These are phyloP conservation scores for Podiceps cristatus DNA, from an alignment of 2,113 vertebrate species.

Conservation along the genomic window DNA sequence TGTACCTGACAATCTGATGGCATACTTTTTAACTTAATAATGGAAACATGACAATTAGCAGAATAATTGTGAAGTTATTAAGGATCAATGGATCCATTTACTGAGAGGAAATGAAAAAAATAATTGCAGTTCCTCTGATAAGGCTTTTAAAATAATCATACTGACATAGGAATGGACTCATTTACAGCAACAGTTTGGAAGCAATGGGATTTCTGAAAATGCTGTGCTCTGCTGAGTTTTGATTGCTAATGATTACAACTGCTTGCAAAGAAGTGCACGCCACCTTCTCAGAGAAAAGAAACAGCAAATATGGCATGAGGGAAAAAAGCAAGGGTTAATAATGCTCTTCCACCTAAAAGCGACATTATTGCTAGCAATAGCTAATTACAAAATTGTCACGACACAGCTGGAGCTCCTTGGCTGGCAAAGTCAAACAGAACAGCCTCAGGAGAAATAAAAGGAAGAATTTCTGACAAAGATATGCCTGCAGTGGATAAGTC, in stretches of 20 bases:
- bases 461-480: not conserved
- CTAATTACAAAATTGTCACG: not conserved
- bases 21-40: not conserved
- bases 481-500: not conserved
- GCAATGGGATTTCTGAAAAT: conserved; percentile 8
- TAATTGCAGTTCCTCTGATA: conserved; percentile 1
- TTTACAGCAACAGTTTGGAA: not conserved
- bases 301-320: fast-evolving
- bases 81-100: conserved; percentile 20
- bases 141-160: not conserved
- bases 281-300: not conserved
- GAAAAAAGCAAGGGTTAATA: not conserved
- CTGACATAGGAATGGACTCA: not conserved
- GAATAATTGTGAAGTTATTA: not conserved
- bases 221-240: not conserved
- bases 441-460: not conserved
- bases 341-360: not conserved
- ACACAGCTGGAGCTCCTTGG: not conserved
- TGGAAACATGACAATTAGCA: not conserved
- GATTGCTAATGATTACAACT: not conserved
- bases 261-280: not conserved
- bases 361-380: not conserved
- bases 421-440: not conserved
- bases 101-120: conserved; percentile 25
- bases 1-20: not conserved